Evolutionary conservation across 2,113 vertebrate genomes (phyloP).

Genomic region (Trogon surrucura): DNA sequence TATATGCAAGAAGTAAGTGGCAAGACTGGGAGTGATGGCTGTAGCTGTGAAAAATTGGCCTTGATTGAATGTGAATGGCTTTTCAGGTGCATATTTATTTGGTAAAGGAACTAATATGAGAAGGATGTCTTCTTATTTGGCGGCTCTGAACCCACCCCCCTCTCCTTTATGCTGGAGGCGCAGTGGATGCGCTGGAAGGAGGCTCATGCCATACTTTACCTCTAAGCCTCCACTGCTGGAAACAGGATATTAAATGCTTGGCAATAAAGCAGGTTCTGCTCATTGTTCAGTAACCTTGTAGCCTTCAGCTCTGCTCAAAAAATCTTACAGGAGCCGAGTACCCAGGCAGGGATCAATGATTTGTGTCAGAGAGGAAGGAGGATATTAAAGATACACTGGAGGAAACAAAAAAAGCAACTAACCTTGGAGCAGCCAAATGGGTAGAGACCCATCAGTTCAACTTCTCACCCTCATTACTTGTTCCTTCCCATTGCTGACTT

Average conservation of each 20-base stretch:
- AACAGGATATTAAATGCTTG: slow-evolving; percentile 59
- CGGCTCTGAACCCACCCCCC: not conserved
- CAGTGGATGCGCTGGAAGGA: not conserved
- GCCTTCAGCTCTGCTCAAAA: slow-evolving; percentile 52
- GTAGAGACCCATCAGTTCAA: not conserved
- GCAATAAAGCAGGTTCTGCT: slow-evolving; percentile 62
- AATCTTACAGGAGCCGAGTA: slow-evolving; percentile 18
- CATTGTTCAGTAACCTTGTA: slow-evolving; percentile 61
- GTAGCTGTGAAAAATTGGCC: not conserved
- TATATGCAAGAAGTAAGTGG: not conserved
- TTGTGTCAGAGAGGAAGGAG: slow-evolving; percentile 26
- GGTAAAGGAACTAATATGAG: not conserved
- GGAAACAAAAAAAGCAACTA: not conserved
- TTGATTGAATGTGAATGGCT: not conserved
- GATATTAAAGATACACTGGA: slow-evolving; percentile 25
- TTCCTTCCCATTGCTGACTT: not conserved
- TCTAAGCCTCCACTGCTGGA: slow-evolving; percentile 20
- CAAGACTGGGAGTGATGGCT: not conserved
- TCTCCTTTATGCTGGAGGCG: slow-evolving; percentile 10
- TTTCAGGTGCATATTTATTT: slow-evolving; percentile 23
- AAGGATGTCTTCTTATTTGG: not conserved
- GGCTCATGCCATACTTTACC: not conserved
- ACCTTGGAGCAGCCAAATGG: not conserved
- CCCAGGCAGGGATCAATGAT: slow-evolving; percentile 26
- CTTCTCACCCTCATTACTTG: not conserved